A percentile compares a stretch with the other conserved stretches of the same genome.
Evolutionary conservation across 1,140 invertebrate species (phyloP).

Genomic region (Eumeta japonica): DNA sequence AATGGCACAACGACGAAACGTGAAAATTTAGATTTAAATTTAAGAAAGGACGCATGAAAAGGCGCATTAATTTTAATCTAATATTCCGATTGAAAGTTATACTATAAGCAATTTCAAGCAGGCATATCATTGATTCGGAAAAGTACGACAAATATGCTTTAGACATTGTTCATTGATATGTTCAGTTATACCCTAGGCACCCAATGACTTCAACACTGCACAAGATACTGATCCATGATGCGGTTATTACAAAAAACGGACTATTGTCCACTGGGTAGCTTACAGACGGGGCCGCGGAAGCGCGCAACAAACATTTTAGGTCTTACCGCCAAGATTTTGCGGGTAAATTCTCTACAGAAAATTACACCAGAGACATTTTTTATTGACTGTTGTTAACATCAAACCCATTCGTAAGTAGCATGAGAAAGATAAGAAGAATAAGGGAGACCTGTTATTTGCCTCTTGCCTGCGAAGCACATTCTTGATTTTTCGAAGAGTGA

Average conservation of each 20-base stretch:
- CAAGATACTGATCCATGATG: conserved; percentile 28
- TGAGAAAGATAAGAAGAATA: too few species aligned
- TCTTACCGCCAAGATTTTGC: conserved; percentile 17
- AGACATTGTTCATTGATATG: conserved; percentile 19
- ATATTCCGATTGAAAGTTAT: conserved; percentile 1
- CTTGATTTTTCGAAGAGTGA: too few species aligned
- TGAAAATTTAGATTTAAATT: too few species aligned
- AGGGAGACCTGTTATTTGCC: too few species aligned
- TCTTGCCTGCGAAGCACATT: too few species aligned
- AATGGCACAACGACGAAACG: too few species aligned
- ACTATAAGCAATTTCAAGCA: not conserved
- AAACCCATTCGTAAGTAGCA: too few species aligned
- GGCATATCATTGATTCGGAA: not conserved
- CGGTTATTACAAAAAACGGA: conserved; percentile 25
- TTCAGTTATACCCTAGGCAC: too few species aligned
- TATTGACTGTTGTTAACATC: conserved; percentile 18
- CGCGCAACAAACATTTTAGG: conserved; percentile 23
- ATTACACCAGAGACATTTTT: conserved; percentile 17
- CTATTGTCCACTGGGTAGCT: conserved; percentile 22
- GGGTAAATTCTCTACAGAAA: conserved; percentile 19
- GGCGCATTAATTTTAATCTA: not conserved
- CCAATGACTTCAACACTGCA: conserved; percentile 29
- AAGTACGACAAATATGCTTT: conserved; percentile 11
- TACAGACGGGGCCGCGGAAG: conserved; percentile 17
- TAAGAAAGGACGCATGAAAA: too few species aligned